Conservation (phyloP, 2,888 invertebrate species). For the Rosalia funebris region DNA sequence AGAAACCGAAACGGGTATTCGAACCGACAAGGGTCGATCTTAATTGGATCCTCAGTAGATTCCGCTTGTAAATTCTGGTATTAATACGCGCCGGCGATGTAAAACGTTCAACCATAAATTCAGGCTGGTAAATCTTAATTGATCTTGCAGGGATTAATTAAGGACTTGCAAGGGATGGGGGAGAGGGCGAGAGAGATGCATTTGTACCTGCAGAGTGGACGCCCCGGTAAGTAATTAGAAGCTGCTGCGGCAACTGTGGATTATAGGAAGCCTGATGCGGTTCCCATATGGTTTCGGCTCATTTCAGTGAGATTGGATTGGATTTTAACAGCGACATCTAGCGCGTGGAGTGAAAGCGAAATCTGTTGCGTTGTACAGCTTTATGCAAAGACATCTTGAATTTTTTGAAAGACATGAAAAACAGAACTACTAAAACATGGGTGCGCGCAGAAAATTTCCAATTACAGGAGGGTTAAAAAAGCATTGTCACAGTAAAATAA, state of each 20-base stretch:
- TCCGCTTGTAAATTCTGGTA: not conserved
- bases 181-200: conserved; percentile 7
- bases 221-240: conserved; percentile 18
- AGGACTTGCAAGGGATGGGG: conserved; percentile 23
- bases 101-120: conserved; percentile 29
- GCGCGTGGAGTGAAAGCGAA: not conserved
- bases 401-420: too few species aligned
- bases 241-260: conserved; percentile 15
- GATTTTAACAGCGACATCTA: not conserved
- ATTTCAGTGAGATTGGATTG: not conserved
- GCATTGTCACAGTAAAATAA: too few species aligned
- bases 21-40: too few species aligned
- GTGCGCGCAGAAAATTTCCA: too few species aligned
- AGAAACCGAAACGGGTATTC: too few species aligned
- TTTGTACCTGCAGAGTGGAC: conserved; percentile 18
- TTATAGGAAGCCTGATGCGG: conserved; percentile 20
- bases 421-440: too few species aligned
- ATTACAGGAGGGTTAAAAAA: too few species aligned
- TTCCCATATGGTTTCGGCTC: conserved; percentile 20
- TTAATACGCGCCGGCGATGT: conserved; percentile 3
- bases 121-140: conserved; percentile 31
- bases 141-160: conserved; percentile 33
- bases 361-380: too few species aligned
- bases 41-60: too few species aligned
- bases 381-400: too few species aligned